A percentile compares a stretch with the other conserved stretches of the same genome.
Evolutionary conservation across 2,113 vertebrate genomes (phyloP).

Genomic region (Fulica atra): DNA sequence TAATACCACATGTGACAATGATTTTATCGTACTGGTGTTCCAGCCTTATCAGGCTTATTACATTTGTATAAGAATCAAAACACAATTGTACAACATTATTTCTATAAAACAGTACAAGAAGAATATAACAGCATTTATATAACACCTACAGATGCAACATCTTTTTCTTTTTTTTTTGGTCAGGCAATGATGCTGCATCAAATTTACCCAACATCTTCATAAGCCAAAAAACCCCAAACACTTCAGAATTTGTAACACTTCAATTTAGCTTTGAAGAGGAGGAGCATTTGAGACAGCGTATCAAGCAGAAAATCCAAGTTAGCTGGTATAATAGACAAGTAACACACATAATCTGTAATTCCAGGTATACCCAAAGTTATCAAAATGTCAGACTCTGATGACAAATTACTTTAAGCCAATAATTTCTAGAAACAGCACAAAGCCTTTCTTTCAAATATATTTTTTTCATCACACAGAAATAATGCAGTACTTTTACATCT

Average conservation of each 20-base stretch:
- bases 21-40: neutral
- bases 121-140: neutral
- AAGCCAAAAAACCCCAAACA: neutral
- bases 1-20: neutral
- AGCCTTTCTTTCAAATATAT: neutral
- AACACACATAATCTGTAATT: neutral
- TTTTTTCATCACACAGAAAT: neutral
- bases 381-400: neutral
- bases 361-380: neutral
- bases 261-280: neutral
- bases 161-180: neutral
- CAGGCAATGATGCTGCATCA: neutral
- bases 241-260: neutral
- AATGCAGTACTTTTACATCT: neutral
- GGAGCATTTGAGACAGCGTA: neutral
- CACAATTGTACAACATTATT: neutral
- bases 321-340: neutral
- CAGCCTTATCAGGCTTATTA: neutral
- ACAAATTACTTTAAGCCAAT: neutral
- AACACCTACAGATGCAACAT: neutral
- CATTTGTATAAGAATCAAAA: neutral
- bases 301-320: neutral
- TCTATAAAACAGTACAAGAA: neutral
- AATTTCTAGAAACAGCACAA: neutral
- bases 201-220: neutral